Evolutionary conservation across 92 coral and sea anemone species (phyloP).

Genomic region (Montipora capitata): DNA sequence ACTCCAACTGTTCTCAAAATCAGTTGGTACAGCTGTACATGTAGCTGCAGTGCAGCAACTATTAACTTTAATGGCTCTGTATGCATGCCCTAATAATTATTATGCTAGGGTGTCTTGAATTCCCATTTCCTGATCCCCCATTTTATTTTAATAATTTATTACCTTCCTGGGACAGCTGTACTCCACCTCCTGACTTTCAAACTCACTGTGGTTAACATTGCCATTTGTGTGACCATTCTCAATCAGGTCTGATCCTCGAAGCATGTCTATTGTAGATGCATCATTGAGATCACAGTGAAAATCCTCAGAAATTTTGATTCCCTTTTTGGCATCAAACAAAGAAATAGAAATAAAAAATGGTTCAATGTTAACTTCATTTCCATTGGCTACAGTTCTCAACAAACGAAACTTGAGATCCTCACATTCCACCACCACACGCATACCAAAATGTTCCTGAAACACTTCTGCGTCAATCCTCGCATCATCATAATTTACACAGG

Average conservation of each 20-base stretch:
- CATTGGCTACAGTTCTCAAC: slow-evolving; percentile 71
- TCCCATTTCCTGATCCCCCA: no score
- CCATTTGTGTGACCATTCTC: slow-evolving; percentile 89
- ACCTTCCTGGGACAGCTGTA: slow-evolving; percentile 78
- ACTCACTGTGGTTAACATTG: slow-evolving; percentile 26
- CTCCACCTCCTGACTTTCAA: slow-evolving; percentile 64
- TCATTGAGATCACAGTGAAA: slow-evolving; percentile 96
- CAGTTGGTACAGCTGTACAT: no score
- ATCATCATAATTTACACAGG: slow-evolving; percentile 90
- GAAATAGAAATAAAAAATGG: slow-evolving; percentile 94
- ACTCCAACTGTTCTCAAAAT: no score
- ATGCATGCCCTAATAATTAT: no score
- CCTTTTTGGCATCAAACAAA: slow-evolving; percentile 93
- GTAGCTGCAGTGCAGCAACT: no score
- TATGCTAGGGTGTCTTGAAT: no score
- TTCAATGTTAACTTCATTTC: slow-evolving; percentile 89
- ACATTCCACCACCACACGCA: slow-evolving; percentile 82
- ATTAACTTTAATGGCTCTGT: no score
- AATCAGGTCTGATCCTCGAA: slow-evolving; percentile 74
- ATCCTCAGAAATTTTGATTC: slow-evolving; percentile 94
- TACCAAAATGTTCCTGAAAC: slow-evolving; percentile 89
- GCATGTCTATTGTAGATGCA: slow-evolving; percentile 82
- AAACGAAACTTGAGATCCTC: slow-evolving; percentile 96
- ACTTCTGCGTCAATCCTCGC: slow-evolving; percentile 92
- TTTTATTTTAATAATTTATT: not conserved